A percentile compares a stretch with the other conserved stretches of the same genome.
These are phyloP conservation scores for Bombus huntii DNA, from an alignment of 1,140 invertebrate species.

Conservation along the genomic window DNA sequence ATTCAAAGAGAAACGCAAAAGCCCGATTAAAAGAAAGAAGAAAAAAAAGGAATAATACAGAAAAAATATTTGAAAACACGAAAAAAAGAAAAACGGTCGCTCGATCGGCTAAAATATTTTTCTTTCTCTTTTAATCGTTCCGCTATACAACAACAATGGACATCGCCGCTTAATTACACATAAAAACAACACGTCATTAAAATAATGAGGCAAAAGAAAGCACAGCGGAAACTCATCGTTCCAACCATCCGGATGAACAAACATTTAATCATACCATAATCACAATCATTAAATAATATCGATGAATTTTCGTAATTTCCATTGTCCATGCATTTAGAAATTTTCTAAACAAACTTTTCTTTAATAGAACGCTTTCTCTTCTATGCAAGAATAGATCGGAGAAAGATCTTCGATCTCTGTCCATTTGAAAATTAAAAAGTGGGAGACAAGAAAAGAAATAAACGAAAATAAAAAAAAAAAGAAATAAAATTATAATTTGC, in stretches of 20 bases:
- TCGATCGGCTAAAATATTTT: conserved; percentile 23
- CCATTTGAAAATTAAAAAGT: neutral
- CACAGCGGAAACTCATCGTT: neutral
- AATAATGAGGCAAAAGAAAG: conserved; percentile 7
- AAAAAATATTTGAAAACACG: neutral
- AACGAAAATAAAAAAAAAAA: neutral
- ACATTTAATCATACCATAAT: neutral
- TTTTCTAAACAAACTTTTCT: neutral
- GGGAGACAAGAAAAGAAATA: neutral
- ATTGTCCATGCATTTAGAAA: neutral
- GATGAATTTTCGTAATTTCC: neutral
- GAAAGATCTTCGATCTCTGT: neutral
- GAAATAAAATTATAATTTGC: neutral
- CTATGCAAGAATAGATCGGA: neutral
- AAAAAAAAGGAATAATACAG: neutral
- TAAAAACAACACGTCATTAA: conserved; percentile 11
- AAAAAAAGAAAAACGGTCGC: conserved; percentile 7
- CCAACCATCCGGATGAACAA: neutral
- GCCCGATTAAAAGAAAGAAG: neutral
- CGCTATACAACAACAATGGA: conserved; percentile 25
- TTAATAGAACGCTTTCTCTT: neutral
- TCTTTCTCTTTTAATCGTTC: conserved; percentile 1
- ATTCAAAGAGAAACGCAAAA: conserved; percentile 2
- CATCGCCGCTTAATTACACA: conserved; percentile 10
- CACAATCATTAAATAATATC: neutral